Evolutionary conservation across 2,113 vertebrate genomes (phyloP).

Genomic region (Gorilla gorilla): DNA sequence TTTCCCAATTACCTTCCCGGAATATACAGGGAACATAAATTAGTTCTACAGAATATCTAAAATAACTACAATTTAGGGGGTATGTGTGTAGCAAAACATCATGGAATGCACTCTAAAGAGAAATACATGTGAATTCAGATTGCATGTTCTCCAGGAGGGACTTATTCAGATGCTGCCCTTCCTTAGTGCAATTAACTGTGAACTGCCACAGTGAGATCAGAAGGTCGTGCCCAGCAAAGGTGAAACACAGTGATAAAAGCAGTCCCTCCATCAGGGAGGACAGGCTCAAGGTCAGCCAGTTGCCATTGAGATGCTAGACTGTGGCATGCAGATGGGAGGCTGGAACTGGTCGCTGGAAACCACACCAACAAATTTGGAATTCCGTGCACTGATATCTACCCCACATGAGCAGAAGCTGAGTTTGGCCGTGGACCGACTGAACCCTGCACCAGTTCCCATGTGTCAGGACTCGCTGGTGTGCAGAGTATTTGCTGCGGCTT

Average conservation of each 20-base stretch:
- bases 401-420: rapidly evolving
- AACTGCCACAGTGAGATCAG: not conserved
- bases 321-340: rapidly evolving
- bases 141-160: not conserved
- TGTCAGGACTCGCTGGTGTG: not conserved
- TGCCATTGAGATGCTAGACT: rapidly evolving
- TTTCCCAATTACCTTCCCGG: not conserved
- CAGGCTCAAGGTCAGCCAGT: not conserved
- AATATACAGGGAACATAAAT: not conserved
- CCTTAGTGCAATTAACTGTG: not conserved
- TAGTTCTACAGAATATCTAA: not conserved
- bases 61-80: not conserved
- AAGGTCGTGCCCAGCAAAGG: not conserved
- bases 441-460: no score
- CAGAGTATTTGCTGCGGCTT: not conserved
- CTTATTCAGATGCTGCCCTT: rapidly evolving
- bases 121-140: not conserved
- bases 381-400: not conserved
- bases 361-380: rapidly evolving
- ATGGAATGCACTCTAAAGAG: not conserved
- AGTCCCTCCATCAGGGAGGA: rapidly evolving
- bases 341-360: not conserved
- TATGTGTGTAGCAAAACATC: not conserved
- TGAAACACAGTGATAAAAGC: not conserved
- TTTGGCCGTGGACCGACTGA: rapidly evolving